Evolutionary conservation across 2,888 invertebrate species (phyloP).

Genomic region (Aradus depressus): DNA sequence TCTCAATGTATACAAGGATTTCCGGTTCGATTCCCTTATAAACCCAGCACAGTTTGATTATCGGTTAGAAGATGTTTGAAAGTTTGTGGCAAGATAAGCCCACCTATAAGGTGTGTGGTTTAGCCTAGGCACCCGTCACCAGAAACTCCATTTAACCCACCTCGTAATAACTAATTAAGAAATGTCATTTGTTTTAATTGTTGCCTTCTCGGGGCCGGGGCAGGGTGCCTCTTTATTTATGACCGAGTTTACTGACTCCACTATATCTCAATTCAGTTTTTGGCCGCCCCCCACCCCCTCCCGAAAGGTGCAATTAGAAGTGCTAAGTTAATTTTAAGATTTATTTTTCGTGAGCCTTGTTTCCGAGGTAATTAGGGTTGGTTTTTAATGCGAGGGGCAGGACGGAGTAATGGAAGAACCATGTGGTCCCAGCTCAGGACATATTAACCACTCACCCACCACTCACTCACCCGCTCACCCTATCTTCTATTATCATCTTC

Average conservation of each 20-base stretch:
- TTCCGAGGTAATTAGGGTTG: constrained; percentile 26
- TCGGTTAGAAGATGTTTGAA: no score
- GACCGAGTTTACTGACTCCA: constrained; percentile 27
- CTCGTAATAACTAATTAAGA: constrained; percentile 33
- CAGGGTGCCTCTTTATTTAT: constrained; percentile 28
- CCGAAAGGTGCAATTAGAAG: constrained; percentile 29
- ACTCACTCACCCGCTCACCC: no score
- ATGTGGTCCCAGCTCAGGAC: constrained; percentile 27
- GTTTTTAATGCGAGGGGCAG: constrained; percentile 25
- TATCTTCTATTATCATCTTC: no score
- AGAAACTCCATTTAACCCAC: no score
- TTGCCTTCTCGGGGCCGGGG: constrained; percentile 28
- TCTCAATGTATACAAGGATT: no score
- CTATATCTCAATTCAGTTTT: constrained; percentile 29
- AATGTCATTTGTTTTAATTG: constrained; percentile 33
- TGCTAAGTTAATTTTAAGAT: constrained; percentile 30
- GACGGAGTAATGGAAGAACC: constrained; percentile 29
- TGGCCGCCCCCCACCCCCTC: constrained; percentile 23
- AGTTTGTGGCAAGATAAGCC: no score
- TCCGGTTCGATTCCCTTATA: no score
- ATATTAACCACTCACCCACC: constrained; percentile 22
- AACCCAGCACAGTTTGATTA: no score
- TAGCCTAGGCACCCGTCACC: no score
- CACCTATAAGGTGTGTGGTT: no score
- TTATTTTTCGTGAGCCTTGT: constrained; percentile 28